Base-by-base conservation (phyloP, 2,888 invertebrate genomes). In the Meganola albula region DNA sequence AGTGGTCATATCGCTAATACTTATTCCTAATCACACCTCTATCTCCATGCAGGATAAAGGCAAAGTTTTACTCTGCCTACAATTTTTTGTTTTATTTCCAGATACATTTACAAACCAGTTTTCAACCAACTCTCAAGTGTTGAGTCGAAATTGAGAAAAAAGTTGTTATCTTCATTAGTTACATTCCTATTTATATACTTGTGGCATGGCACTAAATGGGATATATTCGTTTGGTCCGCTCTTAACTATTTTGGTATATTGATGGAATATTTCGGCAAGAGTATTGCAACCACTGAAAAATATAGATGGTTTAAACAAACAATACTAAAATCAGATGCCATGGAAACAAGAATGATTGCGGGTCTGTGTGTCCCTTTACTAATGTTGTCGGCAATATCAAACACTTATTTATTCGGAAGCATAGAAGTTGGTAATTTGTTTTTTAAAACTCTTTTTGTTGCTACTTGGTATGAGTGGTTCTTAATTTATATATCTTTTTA, bases 321-420 rank as follows among this genome's bases (percentile, higher is more conserved):
- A 9, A 46, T 77, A 31, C 55, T 88, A 25, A 80, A 66, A 44
- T 63, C 74, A 11, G 74, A 76, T 16, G 58, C 59, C 40, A 80
- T 76, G 74, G 82, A 87, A 48, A 80, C 90, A 42, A 88, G 95
- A 44, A 78, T 94, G 37, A 85, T 90, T 60, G 94, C 92, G 31
- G 48, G 92, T 5, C 54, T 93, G 37, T 90, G 92, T 38, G 88
- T 91, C 12, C 95, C 95, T 12, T 76, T 96, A 27, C 88, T 95
- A 46, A 90, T 91, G 12, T 75, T 95, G 44, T 95, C 96, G 7
- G 92, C 92, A 1, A 87, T 95, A 58, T 95, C 96, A 1, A 96
- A 94, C 77, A 94, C 95, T 63, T 96, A 93, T 74, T 95, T 97
- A 66, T 93, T 96, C 74, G 93, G 91, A 39, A 93, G 93, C 0